Evolutionary conservation across 2,797 vertebrate genomes (phyloP).

Genomic region (Gymnothorax javanicus): DNA sequence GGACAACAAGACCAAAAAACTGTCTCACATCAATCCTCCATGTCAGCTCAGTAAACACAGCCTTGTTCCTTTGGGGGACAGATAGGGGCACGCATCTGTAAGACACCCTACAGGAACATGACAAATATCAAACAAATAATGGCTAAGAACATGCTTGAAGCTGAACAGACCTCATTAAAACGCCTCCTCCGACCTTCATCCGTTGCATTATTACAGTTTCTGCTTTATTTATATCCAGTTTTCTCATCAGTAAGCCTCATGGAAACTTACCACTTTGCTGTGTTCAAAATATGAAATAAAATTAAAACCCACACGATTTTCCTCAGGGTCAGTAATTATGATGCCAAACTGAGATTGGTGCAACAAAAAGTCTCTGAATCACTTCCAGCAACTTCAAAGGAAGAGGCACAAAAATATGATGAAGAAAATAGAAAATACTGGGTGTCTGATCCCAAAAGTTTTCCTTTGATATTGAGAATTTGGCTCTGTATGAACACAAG

Average conservation of each 20-base stretch:
- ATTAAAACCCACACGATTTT: neutral
- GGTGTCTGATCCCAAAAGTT: neutral
- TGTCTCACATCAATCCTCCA: no score
- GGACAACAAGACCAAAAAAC: no score
- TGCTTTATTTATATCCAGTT: neutral
- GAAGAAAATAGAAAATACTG: neutral
- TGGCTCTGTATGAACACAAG: neutral
- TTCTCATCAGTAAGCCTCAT: neutral
- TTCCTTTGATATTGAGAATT: neutral
- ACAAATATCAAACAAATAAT: neutral
- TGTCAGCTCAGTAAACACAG: no score
- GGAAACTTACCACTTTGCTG: neutral
- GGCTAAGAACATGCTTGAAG: neutral
- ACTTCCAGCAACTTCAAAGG: constrained; percentile 1
- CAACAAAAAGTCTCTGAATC: neutral
- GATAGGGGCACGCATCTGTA: no score
- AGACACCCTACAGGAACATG: neutral
- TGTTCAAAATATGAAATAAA: neutral
- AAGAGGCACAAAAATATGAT: neutral
- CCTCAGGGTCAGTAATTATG: constrained; percentile 21
- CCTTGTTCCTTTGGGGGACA: no score
- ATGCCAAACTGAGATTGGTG: neutral
- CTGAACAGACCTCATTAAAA: constrained; percentile 29
- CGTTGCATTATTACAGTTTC: constrained; percentile 3
- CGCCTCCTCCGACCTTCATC: neutral